These are phyloP conservation scores for Acanthosepion lycidas DNA, from an alignment of 2,888 invertebrate genomes.

Conservation along the genomic window DNA sequence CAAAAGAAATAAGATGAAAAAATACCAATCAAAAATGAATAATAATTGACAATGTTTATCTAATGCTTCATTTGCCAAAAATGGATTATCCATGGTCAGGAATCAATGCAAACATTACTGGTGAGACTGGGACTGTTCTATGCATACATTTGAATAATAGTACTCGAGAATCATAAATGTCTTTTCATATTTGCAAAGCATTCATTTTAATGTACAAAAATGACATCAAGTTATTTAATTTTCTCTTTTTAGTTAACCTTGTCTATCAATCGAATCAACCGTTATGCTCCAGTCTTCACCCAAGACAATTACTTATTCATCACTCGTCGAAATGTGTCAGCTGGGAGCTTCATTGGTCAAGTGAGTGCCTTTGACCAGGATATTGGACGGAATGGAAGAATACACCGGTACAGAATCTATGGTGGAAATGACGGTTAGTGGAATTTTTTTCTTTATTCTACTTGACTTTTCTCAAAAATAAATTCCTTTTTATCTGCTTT, in stretches of 20 bases:
- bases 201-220: neutral
- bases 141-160: too few relatives aligned
- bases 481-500: neutral
- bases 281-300: constrained; percentile 40
- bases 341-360: constrained; percentile 43
- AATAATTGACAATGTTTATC: too few relatives aligned
- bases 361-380: constrained; percentile 44
- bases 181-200: too few relatives aligned
- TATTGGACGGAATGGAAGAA: constrained; percentile 39
- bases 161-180: too few relatives aligned
- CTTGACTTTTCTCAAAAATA: neutral
- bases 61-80: too few relatives aligned
- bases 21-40: too few relatives aligned
- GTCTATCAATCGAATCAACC: constrained; percentile 24
- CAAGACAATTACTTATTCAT: constrained; percentile 42
- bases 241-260: constrained; percentile 35
- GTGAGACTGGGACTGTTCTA: too few relatives aligned
- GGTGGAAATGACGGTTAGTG: constrained; percentile 45
- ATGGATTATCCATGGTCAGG: too few relatives aligned
- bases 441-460: neutral
- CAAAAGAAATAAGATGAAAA: too few relatives aligned
- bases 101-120: too few relatives aligned
- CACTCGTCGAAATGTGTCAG: constrained; percentile 33
- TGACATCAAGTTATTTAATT: neutral
- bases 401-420: constrained; percentile 38